Evolutionary conservation across 2,888 invertebrate species (phyloP).

Genomic region (Torymus auratus): DNA sequence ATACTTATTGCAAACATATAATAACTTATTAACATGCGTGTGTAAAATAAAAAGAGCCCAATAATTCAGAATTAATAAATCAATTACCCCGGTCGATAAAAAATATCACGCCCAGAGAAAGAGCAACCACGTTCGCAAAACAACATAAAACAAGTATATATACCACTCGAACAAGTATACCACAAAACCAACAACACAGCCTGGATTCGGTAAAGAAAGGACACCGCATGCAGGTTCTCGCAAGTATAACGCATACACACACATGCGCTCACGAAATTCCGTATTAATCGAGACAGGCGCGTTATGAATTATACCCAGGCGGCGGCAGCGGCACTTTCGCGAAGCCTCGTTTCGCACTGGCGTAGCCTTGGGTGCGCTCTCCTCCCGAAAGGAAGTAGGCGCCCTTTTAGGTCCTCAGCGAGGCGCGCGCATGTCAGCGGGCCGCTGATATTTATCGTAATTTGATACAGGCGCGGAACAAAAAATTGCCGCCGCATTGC

Average conservation of each 20-base stretch:
- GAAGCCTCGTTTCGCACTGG: neutral
- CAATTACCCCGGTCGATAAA: constrained; percentile 38
- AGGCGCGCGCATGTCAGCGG: constrained; percentile 21
- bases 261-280: constrained; percentile 31
- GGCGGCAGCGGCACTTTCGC: neutral
- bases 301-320: constrained; percentile 43
- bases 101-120: constrained; percentile 17
- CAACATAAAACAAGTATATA: neutral
- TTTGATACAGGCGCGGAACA: constrained; percentile 46
- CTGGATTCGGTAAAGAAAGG: constrained; percentile 48
- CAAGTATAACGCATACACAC: neutral
- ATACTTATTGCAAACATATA: no score
- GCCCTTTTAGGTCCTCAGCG: constrained; percentile 18
- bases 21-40: no score
- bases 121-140: constrained; percentile 21
- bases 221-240: constrained; percentile 3
- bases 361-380: neutral
- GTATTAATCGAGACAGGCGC: constrained; percentile 50
- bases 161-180: constrained; percentile 9
- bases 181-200: constrained; percentile 22
- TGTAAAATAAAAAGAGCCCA: neutral
- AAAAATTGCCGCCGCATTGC: constrained; percentile 12
- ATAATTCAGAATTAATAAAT: constrained; percentile 38
- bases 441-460: constrained; percentile 53
- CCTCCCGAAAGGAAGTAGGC: constrained; percentile 7